Conservation (phyloP, 2,888 invertebrate genomes). For the Epistrophella euchroma region DNA sequence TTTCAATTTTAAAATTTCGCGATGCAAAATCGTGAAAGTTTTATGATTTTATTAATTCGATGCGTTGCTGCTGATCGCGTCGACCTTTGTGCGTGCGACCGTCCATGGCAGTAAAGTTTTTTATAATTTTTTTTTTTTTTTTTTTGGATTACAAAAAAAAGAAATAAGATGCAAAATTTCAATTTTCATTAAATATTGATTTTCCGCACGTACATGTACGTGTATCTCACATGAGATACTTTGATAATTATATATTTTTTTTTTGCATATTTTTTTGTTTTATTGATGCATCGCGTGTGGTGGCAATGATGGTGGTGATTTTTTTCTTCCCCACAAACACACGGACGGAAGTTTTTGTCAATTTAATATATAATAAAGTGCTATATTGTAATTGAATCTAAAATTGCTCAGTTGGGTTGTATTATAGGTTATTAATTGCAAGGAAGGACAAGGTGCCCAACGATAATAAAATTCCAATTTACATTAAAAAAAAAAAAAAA, state of each 20-base stretch:
- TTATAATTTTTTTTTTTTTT: constrained; percentile 11
- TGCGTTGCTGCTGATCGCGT: constrained; percentile 13
- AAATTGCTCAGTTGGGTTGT: background rate
- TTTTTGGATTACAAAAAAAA: background rate
- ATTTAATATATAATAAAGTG: constrained; percentile 15
- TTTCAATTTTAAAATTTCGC: constrained; percentile 27
- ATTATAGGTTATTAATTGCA: constrained; percentile 14
- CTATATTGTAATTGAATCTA: constrained; percentile 11
- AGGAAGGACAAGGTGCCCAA: constrained; percentile 20
- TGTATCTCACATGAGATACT: constrained; percentile 6
- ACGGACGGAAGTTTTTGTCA: constrained; percentile 4
- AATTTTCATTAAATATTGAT: constrained; percentile 58
- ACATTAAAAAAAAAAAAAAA: background rate
- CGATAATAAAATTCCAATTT: background rate
- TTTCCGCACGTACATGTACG: constrained; percentile 53
- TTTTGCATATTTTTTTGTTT: constrained; percentile 8
- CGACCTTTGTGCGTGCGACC: constrained; percentile 62
- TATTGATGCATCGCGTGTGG: constrained; percentile 32
- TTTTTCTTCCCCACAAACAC: background rate
- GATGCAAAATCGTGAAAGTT: constrained; percentile 64
- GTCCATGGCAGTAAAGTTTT: constrained; percentile 27
- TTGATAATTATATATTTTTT: constrained; percentile 6
- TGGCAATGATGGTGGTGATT: constrained; percentile 16
- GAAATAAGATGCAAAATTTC: constrained; percentile 27
- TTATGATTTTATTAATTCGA: constrained; percentile 61